These are phyloP conservation scores for Pachycephala philippinensis DNA, from an alignment of 2,113 vertebrate genomes.

Conservation along the genomic window DNA sequence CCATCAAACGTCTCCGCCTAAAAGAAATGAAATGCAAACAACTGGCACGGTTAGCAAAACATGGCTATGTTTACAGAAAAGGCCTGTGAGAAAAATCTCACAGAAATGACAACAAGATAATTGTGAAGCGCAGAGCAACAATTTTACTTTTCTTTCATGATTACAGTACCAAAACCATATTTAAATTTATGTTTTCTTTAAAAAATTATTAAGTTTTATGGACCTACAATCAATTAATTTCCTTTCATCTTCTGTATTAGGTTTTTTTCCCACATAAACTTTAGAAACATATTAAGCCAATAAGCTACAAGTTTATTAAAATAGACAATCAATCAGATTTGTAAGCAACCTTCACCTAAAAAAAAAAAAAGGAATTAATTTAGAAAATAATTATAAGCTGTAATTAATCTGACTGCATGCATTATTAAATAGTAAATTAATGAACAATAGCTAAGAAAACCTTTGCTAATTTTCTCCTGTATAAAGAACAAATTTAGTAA, in stretches of 20 bases:
- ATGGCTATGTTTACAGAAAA: too few species aligned
- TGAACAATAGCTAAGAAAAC: neutral
- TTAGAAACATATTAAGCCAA: neutral
- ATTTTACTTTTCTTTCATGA: neutral
- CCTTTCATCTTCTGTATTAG: neutral
- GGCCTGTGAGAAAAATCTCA: too few species aligned
- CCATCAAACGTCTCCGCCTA: too few species aligned
- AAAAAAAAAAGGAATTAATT: neutral
- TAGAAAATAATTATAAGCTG: neutral
- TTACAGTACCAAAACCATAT: rapidly evolving
- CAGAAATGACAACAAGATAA: too few species aligned
- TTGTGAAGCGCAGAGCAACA: too few species aligned
- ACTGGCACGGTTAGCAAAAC: too few species aligned
- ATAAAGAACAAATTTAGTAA: neutral
- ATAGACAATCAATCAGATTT: neutral
- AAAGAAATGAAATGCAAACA: too few species aligned
- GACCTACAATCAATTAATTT: neutral
- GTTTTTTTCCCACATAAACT: rapidly evolving
- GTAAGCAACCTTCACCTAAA: neutral
- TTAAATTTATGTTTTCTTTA: neutral
- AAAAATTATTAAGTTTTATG: neutral
- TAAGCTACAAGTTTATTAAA: neutral
- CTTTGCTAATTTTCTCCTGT: neutral
- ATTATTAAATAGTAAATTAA: neutral
- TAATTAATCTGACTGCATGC: neutral